phyloP scores from a whole-genome alignment of 2,797 vertebrate genomes.

The Mastacembelus armatus region DNA sequence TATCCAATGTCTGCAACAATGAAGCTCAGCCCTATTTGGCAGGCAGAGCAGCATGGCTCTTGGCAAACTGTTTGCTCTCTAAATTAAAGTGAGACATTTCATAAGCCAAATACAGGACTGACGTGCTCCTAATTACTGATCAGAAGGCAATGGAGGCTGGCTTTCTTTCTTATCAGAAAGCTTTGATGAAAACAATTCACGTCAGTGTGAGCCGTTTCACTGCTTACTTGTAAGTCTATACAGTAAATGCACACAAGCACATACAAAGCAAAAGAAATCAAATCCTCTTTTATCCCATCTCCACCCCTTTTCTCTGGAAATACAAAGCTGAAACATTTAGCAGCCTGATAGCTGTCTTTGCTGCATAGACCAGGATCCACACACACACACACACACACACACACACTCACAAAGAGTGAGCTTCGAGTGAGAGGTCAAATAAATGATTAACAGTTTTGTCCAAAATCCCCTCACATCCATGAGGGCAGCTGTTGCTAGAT shows the following conservation, averaged over 20 bases:
- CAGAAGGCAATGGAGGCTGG: conserved; percentile 7
- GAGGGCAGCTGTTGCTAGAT: conserved; percentile 63
- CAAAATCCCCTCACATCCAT: conserved; percentile 29
- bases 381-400: not conserved
- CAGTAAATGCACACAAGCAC: not conserved
- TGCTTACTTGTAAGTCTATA: conserved; percentile 9
- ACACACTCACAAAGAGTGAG: too few species aligned
- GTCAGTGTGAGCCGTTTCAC: conserved; percentile 4
- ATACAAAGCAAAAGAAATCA: conserved; percentile 25
- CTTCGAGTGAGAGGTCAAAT: conserved; percentile 3
- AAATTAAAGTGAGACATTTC: conserved; percentile 59
- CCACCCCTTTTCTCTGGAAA: not conserved
- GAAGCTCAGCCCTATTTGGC: conserved; percentile 33
- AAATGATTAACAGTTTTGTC: conserved; percentile 24
- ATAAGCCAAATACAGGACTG: conserved; percentile 39
- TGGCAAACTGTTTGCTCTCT: conserved; percentile 44
- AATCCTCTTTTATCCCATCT: conserved; percentile 11
- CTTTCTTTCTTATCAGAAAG: conserved; percentile 11
- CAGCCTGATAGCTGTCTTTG: not conserved
- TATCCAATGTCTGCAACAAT: conserved; percentile 38
- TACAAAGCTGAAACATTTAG: conserved; percentile 9
- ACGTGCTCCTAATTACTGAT: conserved; percentile 44
- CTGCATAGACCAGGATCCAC: not conserved
- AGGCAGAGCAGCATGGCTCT: conserved; percentile 7
- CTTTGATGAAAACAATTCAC: conserved; percentile 19